Evolutionary conservation across 2,888 invertebrate species (phyloP), one percentile per base, ranked within the genome.

Genomic region (Platycnemis pennipes): DNA sequence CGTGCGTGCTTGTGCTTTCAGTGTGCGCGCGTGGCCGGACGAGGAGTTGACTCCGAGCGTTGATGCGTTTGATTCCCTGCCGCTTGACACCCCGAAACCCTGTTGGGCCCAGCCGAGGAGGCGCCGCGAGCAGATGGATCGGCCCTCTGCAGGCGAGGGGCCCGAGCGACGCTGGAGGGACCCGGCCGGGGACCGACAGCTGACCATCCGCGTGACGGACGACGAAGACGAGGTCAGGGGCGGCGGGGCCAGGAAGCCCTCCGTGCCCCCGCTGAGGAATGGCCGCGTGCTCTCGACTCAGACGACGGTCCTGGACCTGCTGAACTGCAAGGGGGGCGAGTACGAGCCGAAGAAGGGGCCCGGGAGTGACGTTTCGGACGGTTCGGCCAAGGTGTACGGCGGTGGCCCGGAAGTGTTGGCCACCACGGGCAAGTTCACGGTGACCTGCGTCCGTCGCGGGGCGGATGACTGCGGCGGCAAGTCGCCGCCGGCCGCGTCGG

Each of bases 381-480:
- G 37, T 13, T 77, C 77, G 63, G 42, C 63, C 63, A 44, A 63
- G 56, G 44, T 77, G 0, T 77, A 77, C 77, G 42, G 91, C 63
- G 46, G 19, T 49, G 63, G 45, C 44, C 42, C 37, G 45, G 77
- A 37, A 77, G 37, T 63, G 44, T n/a, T 63, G 31, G 42, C 63
- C 42, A 42, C 69, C 91, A 91, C 91, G 91, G 91, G 63, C 91
- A 91, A 91, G 91, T 91, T 91, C 91, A 91, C 85, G 85, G 88
- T 87, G 69, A 87, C 69, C 22, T 86, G 56, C 49, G 94, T 94
- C 26, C 37, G 77, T 3, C 44, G 63, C 22, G 87, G 45, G 16
- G 8, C 37, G 7, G 86, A 94, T 13, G 95, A 95, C 42, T 95
- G 95, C 46, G 95, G 95, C 44, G 95, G 95, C n/a, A 95, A 95